phyloP scores from a whole-genome alignment of 2,888 invertebrate species.

The Lycia hirtaria region DNA sequence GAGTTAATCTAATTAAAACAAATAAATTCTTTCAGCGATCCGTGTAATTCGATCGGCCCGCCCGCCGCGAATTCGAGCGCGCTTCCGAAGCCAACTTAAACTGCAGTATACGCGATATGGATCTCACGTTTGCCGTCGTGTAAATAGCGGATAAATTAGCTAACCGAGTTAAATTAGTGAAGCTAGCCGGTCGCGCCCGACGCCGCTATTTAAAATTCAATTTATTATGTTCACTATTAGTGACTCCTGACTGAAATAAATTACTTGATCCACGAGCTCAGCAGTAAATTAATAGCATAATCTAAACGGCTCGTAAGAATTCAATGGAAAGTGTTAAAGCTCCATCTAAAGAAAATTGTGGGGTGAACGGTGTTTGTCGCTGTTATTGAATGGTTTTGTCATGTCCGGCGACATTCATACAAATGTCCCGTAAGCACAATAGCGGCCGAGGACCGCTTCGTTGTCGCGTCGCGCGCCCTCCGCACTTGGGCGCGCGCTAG shows the following conservation, averaged over 20 bases:
- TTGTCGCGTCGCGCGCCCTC: slow-evolving; percentile 32
- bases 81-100: slow-evolving; percentile 65
- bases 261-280: background rate
- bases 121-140: slow-evolving; percentile 80
- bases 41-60: slow-evolving; percentile 59
- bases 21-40: slow-evolving; percentile 47
- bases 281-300: background rate
- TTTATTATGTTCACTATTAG: slow-evolving; percentile 33
- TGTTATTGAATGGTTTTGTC: slow-evolving; percentile 56
- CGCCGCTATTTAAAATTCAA: slow-evolving; percentile 43
- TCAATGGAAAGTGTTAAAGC: slow-evolving; percentile 17
- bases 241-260: background rate
- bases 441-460: slow-evolving; percentile 41
- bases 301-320: background rate
- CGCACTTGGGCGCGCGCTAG: slow-evolving; percentile 47
- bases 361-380: slow-evolving; percentile 40
- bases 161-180: slow-evolving; percentile 75
- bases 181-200: slow-evolving; percentile 53
- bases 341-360: slow-evolving; percentile 38
- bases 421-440: slow-evolving; percentile 51
- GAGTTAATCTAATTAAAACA: slow-evolving; percentile 42
- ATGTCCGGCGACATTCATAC: slow-evolving; percentile 49
- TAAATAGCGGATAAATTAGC: slow-evolving; percentile 82
- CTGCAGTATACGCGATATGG: slow-evolving; percentile 74
- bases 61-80: slow-evolving; percentile 71